Evolutionary conservation across 1,140 invertebrate genomes (phyloP), one percentile per base, ranked within the genome.

Genomic region (Aporrectodea caliginosa): DNA sequence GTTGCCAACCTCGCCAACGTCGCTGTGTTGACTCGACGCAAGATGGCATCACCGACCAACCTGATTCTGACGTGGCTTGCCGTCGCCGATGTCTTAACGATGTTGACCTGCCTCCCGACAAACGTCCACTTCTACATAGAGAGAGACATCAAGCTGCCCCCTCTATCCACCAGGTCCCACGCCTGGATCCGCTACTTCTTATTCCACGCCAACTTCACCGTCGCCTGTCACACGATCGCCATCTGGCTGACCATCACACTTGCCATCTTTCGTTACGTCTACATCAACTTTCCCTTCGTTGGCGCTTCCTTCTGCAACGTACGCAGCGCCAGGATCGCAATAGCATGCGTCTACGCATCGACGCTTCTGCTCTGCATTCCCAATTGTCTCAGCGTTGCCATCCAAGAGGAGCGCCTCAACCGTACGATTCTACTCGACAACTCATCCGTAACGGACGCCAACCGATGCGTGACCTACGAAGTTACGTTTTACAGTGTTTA

Each of bases 241-340:
- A 97, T 97, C 79, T 97, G 94, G 92, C 86, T 98, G 80, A 97
- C 96, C 0, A 93, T 98, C 0, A 94, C 93, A 1, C 86, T 98
- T 69, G 96, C 96, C 0, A 92, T 98, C 2, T 98, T 96, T 94
- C 34, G 80, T 1, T 88, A 87, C 80, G 92, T 98, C 27, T 95
- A 94, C 0, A 94, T 97, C 0, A 91, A 91, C 80, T 86, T 92
- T 84, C 93, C 94, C 0, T 93, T 94, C 77, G 90, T 81, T n/a
- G 85, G 80, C 22, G 33, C 35, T n/a, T n/a, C 88, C 89, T 94
- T 93, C 92, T 96, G 94, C 84, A 93, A 91, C 79, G 92, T 93
- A 88, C 84, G 88, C 0, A 89, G 92, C 0, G 94, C 94, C 83
- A 92, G 91, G 43, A 85, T 92, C 31, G 93, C 93, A 0, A 93